Percentiles rank a stretch among this genome's conserved stretches.
Evolutionary conservation across 2,113 vertebrate species (phyloP).

Genomic region (Sceloporus undulatus): DNA sequence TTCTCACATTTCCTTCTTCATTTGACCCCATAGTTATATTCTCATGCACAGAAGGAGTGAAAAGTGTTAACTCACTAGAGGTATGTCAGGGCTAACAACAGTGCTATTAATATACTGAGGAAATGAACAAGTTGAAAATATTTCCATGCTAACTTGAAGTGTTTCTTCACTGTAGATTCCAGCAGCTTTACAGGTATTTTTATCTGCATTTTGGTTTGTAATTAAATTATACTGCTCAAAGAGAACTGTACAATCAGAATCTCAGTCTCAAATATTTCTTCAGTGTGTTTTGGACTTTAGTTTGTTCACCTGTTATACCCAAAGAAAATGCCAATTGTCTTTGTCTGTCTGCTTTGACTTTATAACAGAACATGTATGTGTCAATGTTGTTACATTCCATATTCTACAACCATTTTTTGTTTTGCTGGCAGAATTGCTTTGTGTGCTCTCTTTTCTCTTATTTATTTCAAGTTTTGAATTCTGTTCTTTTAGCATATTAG

Average conservation of each 20-base stretch:
- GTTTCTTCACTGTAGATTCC: constrained; percentile 32
- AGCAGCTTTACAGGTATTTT: constrained; percentile 48
- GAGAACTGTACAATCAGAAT: constrained; percentile 22
- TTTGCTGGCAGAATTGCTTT: constrained; percentile 43
- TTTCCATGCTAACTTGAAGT: constrained; percentile 42
- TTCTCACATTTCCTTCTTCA: constrained; percentile 30
- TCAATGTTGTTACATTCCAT: constrained; percentile 5
- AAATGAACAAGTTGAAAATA: constrained; percentile 31
- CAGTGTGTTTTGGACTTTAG: background rate
- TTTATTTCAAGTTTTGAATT: constrained; percentile 50
- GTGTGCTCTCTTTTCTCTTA: constrained; percentile 37
- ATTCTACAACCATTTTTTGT: constrained; percentile 16
- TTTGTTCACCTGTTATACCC: constrained; percentile 13
- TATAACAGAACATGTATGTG: constrained; percentile 8
- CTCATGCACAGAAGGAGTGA: constrained; percentile 29
- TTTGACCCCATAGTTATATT: constrained; percentile 17
- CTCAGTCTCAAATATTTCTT: constrained; percentile 8
- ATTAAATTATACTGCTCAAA: constrained; percentile 43
- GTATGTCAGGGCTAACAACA: constrained; percentile 30
- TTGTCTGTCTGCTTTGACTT: constrained; percentile 26
- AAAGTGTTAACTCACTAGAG: background rate
- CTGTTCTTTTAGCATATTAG: constrained; percentile 43
- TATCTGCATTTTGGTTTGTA: constrained; percentile 22
- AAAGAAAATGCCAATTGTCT: background rate
- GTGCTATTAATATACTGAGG: constrained; percentile 40